Evolutionary conservation across 2,113 vertebrate genomes (phyloP), one percentile per base, ranked within the genome.

Genomic region (Gallinago paraguaiae): DNA sequence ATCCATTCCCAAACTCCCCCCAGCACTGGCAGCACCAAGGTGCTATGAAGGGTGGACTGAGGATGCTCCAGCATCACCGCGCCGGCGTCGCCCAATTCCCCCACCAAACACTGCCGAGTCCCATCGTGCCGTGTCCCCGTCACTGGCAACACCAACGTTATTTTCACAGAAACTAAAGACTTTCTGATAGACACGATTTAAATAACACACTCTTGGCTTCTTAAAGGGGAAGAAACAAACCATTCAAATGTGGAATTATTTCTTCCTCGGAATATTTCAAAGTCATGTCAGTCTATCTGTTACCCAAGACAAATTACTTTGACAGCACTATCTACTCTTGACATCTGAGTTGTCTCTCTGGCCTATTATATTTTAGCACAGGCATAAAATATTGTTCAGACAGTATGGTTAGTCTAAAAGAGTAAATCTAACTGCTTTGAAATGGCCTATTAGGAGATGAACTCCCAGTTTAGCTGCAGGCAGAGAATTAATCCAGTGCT

Each of bases 331-430:
- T 97, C 96, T 96, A 90, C 95, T 96, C 93, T 95, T 97, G 97
- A 96, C 94, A 96, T 97, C 96, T 94, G 92, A 94, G 94, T 97
- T 96, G 96, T 95, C 96, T 97, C 89, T 97, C 92, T 65, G 95
- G 94, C 93, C 97, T 96, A 96, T 96, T 97, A 97, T 96, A 95
- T 94, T 96, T 97, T 97, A 96, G 85, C 80, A 79, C 80, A 95
- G 77, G 97, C 96, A 97, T 97, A 97, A 97, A 97, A 97, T 96
- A 97, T 96, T 96, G 96, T 96, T 97, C 96, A 95, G 97, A 96
- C 94, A 97, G 96, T 96, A 91, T 67, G 93, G 96, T 96, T 96
- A 96, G 96, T 95, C 96, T 93, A 83, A 97, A 96, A 95, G 87
- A 95, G 94, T 97, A 97, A 96, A 93, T 96, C 93, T 97, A 97